Evolutionary conservation across 2,888 invertebrate species (phyloP).

Genomic region (Cyclophora punctaria): DNA sequence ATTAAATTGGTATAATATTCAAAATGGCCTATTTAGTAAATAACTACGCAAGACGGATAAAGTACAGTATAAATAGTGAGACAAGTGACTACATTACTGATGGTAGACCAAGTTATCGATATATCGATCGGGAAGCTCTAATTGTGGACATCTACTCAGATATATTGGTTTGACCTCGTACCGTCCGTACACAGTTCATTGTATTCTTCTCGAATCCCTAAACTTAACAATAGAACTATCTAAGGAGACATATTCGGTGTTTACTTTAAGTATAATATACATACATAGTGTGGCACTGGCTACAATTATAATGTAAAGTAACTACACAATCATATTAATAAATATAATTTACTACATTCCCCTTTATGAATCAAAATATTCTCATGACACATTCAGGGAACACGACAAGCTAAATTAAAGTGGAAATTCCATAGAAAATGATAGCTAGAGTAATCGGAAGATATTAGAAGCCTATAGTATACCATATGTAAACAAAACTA

Average conservation of each 20-base stretch:
- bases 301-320: constrained; percentile 32
- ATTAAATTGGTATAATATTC: neutral
- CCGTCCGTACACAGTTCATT: constrained; percentile 52
- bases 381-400: too few relatives aligned
- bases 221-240: constrained; percentile 53
- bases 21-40: neutral
- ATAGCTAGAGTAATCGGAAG: too few relatives aligned
- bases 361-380: too few relatives aligned
- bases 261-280: constrained; percentile 41
- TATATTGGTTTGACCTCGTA: constrained; percentile 35
- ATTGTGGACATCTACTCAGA: constrained; percentile 51
- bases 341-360: too few relatives aligned
- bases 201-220: constrained; percentile 33
- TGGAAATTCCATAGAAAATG: too few relatives aligned
- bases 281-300: constrained; percentile 65
- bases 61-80: neutral
- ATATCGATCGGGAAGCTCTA: constrained; percentile 62
- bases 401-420: too few relatives aligned
- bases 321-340: neutral
- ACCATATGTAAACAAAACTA: neutral
- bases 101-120: constrained; percentile 50
- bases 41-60: neutral
- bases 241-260: constrained; percentile 40
- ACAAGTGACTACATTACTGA: constrained; percentile 26
- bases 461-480: neutral